Base-by-base conservation (phyloP, 1,140 invertebrate genomes). In the Achroia grisella region DNA sequence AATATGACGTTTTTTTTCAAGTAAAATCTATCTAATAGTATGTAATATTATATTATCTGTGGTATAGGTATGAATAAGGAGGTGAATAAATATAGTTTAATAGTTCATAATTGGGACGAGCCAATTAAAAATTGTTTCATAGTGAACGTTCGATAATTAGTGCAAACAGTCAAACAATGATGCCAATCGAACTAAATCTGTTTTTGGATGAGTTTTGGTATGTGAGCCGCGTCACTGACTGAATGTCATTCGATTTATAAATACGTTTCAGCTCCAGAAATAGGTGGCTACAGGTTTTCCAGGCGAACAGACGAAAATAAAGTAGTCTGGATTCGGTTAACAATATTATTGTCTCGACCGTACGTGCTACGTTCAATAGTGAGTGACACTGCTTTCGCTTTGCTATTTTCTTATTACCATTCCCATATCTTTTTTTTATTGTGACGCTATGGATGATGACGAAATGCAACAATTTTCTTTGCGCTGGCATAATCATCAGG, bases 401-500 rank as follows among this genome's bases (percentile, higher is more conserved):
- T 43, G 8, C 46, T 33, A 27, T 45, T 58, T 52, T 53, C 50
- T 43, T 39, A 52, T 50, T 55, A 47, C 6, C 17, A 23, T 23
- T 23, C 17, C 17, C 17, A 23, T 6, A 23, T 23, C 56, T 56
- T 52, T 71, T 53, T 55, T 66, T 60, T 52, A 57, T 65, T 61
- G 59, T 53, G 54, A 54, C 45, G 58, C 43, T 59, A 87, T 86
- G 84, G 86, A 89, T 66, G 82, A 86, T 39, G 87, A 87, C 62
- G 79, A 87, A 57, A 88, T 91, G 64, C 90, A 91, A 77, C 92
- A 94, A 75, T 93, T 93, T 78, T 93, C 92, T 71, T 86, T 94
- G 50, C 87, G 92, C 75, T 94, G 93, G 93, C 92, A 93, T 77
- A 93, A 93, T 83, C 93, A 93, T 77, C 92, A 93, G 87, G 89